phyloP scores from a whole-genome alignment of 1,140 invertebrate species.

The Lucilia sericata region DNA sequence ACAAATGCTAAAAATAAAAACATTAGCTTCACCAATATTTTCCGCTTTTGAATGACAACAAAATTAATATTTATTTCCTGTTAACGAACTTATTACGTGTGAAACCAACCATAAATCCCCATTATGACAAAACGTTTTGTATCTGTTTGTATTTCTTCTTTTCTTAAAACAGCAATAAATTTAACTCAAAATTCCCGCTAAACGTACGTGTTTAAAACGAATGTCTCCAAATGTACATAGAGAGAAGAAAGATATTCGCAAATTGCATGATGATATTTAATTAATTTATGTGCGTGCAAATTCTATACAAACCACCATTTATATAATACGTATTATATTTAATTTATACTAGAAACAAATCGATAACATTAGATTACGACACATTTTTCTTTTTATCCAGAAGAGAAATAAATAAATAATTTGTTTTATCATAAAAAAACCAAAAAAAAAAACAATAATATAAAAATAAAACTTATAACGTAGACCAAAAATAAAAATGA shows the following conservation, averaged over 20 bases:
- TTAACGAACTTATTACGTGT: neutral
- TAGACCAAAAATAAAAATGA: neutral
- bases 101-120: neutral
- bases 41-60: too few species aligned
- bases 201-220: neutral
- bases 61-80: too few species aligned
- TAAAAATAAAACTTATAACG: neutral
- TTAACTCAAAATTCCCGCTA: neutral
- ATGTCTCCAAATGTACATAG: neutral
- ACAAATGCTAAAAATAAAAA: too few species aligned
- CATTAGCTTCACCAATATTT: too few species aligned
- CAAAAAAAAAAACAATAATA: neutral
- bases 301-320: conserved; percentile 21
- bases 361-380: conserved; percentile 4
- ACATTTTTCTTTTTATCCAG: neutral
- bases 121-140: neutral
- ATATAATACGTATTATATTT: neutral
- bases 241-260: neutral
- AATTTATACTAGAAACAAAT: conserved; percentile 8
- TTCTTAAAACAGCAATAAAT: neutral
- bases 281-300: neutral
- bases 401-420: conserved; percentile 25
- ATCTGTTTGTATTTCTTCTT: neutral
- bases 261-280: neutral
- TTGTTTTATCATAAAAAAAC: neutral